Percentiles rank a stretch among this genome's conserved stretches.
These are phyloP conservation scores for Halocynthia aurantium DNA, from an alignment of 23 tunicate genomes.

Conservation along the genomic window DNA sequence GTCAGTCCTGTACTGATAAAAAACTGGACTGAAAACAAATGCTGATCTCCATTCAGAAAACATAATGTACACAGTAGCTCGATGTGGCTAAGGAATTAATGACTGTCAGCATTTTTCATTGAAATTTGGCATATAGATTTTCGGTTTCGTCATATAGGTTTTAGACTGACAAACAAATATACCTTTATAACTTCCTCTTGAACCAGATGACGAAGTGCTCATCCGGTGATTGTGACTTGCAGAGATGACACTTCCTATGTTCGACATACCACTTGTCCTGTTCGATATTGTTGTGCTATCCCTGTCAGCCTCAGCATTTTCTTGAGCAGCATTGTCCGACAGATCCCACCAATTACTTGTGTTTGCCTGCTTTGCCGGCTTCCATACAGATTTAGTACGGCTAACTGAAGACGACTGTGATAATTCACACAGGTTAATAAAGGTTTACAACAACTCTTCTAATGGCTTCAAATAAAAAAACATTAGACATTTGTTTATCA, in stretches of 20 bases:
- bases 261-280: slow-evolving; percentile 1
- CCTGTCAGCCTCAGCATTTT: neutral
- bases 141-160: too few relatives aligned
- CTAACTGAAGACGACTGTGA: neutral
- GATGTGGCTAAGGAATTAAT: too few relatives aligned
- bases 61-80: too few relatives aligned
- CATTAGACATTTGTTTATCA: too few relatives aligned
- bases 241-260: neutral
- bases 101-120: too few relatives aligned
- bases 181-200: slow-evolving; percentile 6
- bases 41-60: too few relatives aligned
- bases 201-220: slow-evolving; percentile 5
- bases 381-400: slow-evolving; percentile 58
- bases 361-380: slow-evolving; percentile 31
- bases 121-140: too few relatives aligned
- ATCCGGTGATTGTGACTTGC: neutral
- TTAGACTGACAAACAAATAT: too few relatives aligned
- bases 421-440: neutral
- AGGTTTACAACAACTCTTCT: too few relatives aligned
- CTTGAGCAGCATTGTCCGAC: slow-evolving; percentile 37
- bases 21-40: too few relatives aligned
- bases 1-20: too few relatives aligned
- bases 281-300: neutral
- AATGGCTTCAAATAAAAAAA: too few relatives aligned
- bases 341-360: slow-evolving; percentile 77